Percentiles rank a stretch among this genome's conserved stretches.
Evolutionary conservation across 2,888 invertebrate species (phyloP).

Genomic region (Oligia latruncula): DNA sequence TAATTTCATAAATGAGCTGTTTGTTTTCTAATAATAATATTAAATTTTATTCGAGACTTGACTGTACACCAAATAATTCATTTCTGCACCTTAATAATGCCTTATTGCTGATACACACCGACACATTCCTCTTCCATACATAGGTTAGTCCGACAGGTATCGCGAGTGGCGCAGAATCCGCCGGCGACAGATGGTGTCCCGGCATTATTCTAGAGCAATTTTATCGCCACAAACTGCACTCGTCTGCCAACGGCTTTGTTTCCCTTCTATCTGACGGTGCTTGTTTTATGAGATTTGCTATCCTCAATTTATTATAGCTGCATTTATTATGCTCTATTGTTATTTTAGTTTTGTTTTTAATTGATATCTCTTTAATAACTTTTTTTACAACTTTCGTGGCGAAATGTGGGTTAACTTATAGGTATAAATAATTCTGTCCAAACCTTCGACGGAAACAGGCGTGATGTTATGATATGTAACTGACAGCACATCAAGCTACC

Average conservation of each 20-base stretch:
- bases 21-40: too few species aligned
- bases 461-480: too few species aligned
- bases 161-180: slow-evolving; percentile 58
- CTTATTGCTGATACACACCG: not conserved
- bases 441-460: not conserved
- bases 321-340: slow-evolving; percentile 35
- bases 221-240: slow-evolving; percentile 78
- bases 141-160: slow-evolving; percentile 59
- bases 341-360: not conserved
- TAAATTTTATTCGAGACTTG: too few species aligned
- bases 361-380: not conserved
- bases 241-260: slow-evolving; percentile 69
- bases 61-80: too few species aligned
- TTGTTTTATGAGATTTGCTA: slow-evolving; percentile 72
- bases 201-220: slow-evolving; percentile 80
- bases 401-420: not conserved
- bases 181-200: slow-evolving; percentile 70
- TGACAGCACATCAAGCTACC: too few species aligned
- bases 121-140: not conserved
- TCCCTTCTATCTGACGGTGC: slow-evolving; percentile 61
- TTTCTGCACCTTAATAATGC: not conserved
- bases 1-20: too few species aligned
- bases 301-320: slow-evolving; percentile 51
- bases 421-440: not conserved
- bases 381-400: not conserved